Evolutionary conservation across 2,113 vertebrate genomes (phyloP).

Genomic region (Cettia cetti): DNA sequence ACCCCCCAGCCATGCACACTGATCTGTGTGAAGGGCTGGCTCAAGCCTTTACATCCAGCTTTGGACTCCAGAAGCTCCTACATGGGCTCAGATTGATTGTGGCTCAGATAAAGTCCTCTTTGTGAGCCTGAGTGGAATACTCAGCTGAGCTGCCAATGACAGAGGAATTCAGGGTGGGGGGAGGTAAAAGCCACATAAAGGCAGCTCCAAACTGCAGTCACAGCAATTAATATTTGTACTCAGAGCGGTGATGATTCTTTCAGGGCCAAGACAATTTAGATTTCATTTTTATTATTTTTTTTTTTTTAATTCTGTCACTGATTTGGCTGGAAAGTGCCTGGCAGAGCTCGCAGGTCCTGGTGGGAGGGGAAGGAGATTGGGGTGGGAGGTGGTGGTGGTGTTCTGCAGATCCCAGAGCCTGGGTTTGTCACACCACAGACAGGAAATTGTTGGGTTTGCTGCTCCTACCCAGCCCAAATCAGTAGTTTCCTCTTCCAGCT

Average conservation of each 20-base stretch:
- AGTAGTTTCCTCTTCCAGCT: conserved; percentile 55
- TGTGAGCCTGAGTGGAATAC: conserved; percentile 19
- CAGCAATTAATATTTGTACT: not conserved
- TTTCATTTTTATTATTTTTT: not conserved
- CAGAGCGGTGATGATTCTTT: accelerated
- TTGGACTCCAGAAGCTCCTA: not conserved
- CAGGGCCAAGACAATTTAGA: not conserved
- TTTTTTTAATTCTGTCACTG: not conserved
- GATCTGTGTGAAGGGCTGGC: accelerated
- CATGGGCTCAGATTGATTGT: not conserved
- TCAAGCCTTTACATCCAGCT: not conserved
- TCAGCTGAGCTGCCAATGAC: not conserved
- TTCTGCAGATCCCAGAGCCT: not conserved
- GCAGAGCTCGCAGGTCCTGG: accelerated
- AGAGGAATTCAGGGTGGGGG: not conserved
- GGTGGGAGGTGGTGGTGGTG: not conserved
- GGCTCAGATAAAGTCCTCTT: conserved; percentile 6
- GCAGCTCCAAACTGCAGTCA: not conserved
- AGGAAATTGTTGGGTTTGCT: conserved; percentile 65
- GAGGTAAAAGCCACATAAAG: not conserved
- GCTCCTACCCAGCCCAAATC: conserved; percentile 58
- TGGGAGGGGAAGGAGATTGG: not conserved
- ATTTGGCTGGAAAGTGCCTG: not conserved
- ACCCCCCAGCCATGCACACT: accelerated
- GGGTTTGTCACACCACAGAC: conserved; percentile 47